Evolutionary conservation across 1,140 invertebrate genomes (phyloP).

Genomic region (Adelges cooleyi): DNA sequence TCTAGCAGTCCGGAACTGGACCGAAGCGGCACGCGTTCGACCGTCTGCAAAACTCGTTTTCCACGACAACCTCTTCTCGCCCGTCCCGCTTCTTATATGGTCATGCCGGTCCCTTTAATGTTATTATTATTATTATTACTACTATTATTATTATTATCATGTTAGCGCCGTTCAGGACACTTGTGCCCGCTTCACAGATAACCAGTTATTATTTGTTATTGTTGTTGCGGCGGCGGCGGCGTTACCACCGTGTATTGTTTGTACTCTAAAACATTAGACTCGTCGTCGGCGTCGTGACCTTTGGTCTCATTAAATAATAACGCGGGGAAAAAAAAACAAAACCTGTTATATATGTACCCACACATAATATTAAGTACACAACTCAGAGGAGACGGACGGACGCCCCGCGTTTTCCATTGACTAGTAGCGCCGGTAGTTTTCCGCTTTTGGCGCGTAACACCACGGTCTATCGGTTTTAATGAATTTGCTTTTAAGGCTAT

Average conservation of each 20-base stretch:
- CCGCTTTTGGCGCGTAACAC: too few relatives aligned
- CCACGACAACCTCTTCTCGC: neutral
- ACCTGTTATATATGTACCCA: neutral
- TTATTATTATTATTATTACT: too few relatives aligned
- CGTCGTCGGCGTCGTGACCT: conserved; percentile 10
- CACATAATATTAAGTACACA: too few relatives aligned
- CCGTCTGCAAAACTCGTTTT: conserved; percentile 18
- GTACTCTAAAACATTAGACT: too few relatives aligned
- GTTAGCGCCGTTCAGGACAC: too few relatives aligned
- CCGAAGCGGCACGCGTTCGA: neutral
- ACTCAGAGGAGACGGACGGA: too few relatives aligned
- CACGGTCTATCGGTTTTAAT: too few relatives aligned
- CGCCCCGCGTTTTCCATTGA: too few relatives aligned
- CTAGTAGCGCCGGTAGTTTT: too few relatives aligned
- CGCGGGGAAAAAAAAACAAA: neutral
- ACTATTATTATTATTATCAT: too few relatives aligned
- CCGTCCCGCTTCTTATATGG: neutral
- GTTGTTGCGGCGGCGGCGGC: neutral
- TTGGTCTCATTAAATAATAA: conserved; percentile 19
- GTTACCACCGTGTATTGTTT: neutral
- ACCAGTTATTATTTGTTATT: conserved; percentile 25
- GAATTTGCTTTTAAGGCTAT: too few relatives aligned
- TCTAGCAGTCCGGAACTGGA: neutral
- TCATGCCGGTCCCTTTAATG: too few relatives aligned
- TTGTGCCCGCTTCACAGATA: neutral